Base-by-base conservation (phyloP, 2,888 invertebrate genomes). In the Drosophila peninsularis region DNA sequence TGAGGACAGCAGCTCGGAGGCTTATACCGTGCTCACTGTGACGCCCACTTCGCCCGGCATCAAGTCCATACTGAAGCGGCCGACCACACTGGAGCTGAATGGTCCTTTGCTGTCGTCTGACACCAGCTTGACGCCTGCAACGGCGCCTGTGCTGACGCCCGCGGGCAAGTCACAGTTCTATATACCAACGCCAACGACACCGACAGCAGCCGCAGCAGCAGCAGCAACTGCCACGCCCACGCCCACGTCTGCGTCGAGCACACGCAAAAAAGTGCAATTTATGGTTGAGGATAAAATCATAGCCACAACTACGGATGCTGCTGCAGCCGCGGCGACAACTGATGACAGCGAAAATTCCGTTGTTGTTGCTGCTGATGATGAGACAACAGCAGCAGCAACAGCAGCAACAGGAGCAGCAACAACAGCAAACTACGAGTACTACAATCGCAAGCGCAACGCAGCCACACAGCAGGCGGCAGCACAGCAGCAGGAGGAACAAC, bases 211-310 rank as follows among this genome's bases (percentile, higher is more conserved):
- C 4, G 41, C 19, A 19, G 19, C 41, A 17, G 39, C 39, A 17
- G 10, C 5, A 2, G 30, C 47, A 19, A 39, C 62, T 5, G 32
- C 69, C 41, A 80, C 80, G 57, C 60, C 95, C 94, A 36, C 75
- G 41, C 49, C 78, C 57, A 66, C 73, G 39, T 47, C 82, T 7
- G 30, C 68, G 30, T 21, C 75, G 71, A 76, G 81, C 27, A 93
- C 94, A 87, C 94, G 95, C 88, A 96, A 95, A 93, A 94, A 95
- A 88, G 96, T 95, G 70, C 95, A 96, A 91, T 96, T 96, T 93
- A 93, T 95, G 87, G 95, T 95, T 50, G 95, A 95, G 93, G 95
- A 94, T 87, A 94, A 90, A 87, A 86, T 90, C 82, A 90, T 92
- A 78, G 89, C 76, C 70, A 64, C 70, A 65, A 60, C 68, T 61